Evolutionary conservation across 2,888 invertebrate genomes (phyloP), one percentile per base, ranked within the genome.

Genomic region (Dendrolimus houi): DNA sequence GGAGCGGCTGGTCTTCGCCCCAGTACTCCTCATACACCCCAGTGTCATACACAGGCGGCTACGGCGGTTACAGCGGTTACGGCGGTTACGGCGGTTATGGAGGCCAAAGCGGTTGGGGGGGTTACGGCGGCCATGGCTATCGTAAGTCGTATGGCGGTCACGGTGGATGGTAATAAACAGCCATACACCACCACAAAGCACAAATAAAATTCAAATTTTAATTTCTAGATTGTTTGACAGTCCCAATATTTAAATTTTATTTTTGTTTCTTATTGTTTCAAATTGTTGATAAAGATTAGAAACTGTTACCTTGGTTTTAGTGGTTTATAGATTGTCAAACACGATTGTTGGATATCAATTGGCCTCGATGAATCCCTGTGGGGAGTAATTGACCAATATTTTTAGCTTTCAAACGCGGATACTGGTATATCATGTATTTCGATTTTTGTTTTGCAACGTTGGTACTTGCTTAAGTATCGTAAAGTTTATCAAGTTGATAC

Each of bases 1-100:
- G 64, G 42, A 62, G 65, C n/a, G 70, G 73, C 41, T 70, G 71
- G 70, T 62, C 60, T 8, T 56, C 60, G 1, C 65, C 64, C 7
- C 42, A 10, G 10, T 58, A 54, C 54, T 47, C 57, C 52, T 53
- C 58, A 41, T 63, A 64, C 62, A 58, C 59, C 6, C 29, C 60
- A 8, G 55, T 55, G 9, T 29, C n/a, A 7, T 58, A 58, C n/a
- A 53, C 55, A 57, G 3, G 62, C 42, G 59, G 64, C 12, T 57
- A 52, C 42, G 56, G 61, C 55, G 52, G 57, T 7, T 17, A 52
- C 12, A 14, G 58, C 10, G 64, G 63, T 1, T 57, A 56, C 58
- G 55, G 62, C 41, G 60, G 62, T 8, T 56, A 62, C 58, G 52
- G 60, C 13, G 57, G 61, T 3, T 52, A 57, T 56, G 7, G 57